Evolutionary conservation across 2,888 invertebrate species (phyloP).

Genomic region (Eristalis intricaria): DNA sequence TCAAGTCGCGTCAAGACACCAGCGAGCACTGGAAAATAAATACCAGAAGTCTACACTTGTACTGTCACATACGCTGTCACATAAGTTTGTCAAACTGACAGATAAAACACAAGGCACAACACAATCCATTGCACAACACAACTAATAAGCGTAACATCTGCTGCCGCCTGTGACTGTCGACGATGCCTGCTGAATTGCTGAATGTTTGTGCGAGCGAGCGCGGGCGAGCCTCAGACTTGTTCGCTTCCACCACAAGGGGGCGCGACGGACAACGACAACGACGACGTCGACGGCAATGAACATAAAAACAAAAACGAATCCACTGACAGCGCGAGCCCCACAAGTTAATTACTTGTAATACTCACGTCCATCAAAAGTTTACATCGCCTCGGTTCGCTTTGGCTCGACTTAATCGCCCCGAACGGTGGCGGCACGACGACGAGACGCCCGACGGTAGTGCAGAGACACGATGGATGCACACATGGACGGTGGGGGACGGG

Average conservation of each 20-base stretch:
- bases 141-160: slow-evolving; percentile 64
- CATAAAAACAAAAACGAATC: slow-evolving; percentile 37
- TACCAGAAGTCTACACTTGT: slow-evolving; percentile 44
- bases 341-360: slow-evolving; percentile 72
- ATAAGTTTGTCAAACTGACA: slow-evolving; percentile 16
- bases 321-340: slow-evolving; percentile 36
- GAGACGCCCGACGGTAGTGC: not conserved
- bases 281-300: slow-evolving; percentile 1
- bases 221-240: not conserved
- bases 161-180: slow-evolving; percentile 8
- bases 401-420: slow-evolving; percentile 67
- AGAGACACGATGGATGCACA: slow-evolving; percentile 2
- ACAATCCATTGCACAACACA: slow-evolving; percentile 47
- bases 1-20: slow-evolving; percentile 7
- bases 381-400: slow-evolving; percentile 57
- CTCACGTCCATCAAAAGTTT: slow-evolving; percentile 63
- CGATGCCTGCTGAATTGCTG: not conserved
- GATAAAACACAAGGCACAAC: slow-evolving; percentile 5
- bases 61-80: slow-evolving; percentile 33
- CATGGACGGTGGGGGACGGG: slow-evolving; percentile 27
- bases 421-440: slow-evolving; percentile 42
- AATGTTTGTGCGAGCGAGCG: not conserved
- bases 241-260: not conserved
- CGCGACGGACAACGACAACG: not conserved
- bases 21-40: slow-evolving; percentile 37